phyloP scores from a whole-genome alignment of 2,888 invertebrate genomes.

The Synanthedon formicaeformis region DNA sequence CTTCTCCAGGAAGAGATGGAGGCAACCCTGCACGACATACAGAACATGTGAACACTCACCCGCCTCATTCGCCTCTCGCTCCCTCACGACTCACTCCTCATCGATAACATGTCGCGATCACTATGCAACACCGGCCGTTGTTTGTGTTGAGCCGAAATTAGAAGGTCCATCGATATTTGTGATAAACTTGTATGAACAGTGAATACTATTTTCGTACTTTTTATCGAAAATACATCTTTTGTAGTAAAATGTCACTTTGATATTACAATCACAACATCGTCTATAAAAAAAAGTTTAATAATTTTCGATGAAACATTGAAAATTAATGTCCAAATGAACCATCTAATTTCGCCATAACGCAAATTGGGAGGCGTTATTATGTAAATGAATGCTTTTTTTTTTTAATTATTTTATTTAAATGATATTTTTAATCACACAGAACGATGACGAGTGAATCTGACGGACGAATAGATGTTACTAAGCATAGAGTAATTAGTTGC shows the following conservation, averaged over 20 bases:
- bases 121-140: background rate
- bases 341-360: no score
- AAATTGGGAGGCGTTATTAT: no score
- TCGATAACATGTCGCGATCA: constrained; percentile 11
- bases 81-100: constrained; percentile 19
- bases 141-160: no score
- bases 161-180: no score
- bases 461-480: constrained; percentile 56
- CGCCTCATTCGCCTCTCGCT: constrained; percentile 25
- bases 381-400: background rate
- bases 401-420: constrained; percentile 4
- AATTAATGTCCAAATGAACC: no score
- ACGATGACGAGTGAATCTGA: constrained; percentile 27
- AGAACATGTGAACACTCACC: constrained; percentile 88
- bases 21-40: constrained; percentile 98
- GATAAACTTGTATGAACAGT: no score
- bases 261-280: no score
- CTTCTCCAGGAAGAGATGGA: constrained; percentile 98
- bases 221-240: no score
- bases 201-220: no score
- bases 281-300: no score
- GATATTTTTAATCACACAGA: constrained; percentile 13
- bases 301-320: no score
- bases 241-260: no score
- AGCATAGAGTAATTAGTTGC: constrained; percentile 64